Evolutionary conservation across 2,797 vertebrate genomes (phyloP).

Genomic region (Antrozous pallidus): DNA sequence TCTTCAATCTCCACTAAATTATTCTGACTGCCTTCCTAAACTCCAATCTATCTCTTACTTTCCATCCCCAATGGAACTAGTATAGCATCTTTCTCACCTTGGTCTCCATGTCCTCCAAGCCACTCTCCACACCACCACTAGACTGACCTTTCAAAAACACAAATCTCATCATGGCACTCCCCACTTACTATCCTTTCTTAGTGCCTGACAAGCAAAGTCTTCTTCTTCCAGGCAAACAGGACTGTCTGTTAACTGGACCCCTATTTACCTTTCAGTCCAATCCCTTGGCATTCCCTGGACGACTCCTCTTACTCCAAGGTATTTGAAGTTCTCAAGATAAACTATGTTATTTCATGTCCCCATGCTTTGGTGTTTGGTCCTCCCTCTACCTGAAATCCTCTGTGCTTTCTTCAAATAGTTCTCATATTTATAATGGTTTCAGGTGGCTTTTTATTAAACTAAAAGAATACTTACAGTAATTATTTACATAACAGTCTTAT

Average conservation of each 20-base stretch:
- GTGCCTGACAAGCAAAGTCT: background rate
- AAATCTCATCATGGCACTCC: background rate
- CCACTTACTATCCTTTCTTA: background rate
- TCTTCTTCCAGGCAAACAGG: background rate
- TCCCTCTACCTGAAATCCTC: background rate
- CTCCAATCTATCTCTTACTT: background rate
- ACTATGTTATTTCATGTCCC: background rate
- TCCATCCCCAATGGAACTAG: background rate
- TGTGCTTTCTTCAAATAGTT: background rate
- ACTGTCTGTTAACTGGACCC: background rate
- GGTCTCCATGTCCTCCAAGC: background rate
- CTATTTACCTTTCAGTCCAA: background rate
- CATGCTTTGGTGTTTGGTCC: background rate
- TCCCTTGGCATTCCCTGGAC: background rate
- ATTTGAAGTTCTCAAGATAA: background rate
- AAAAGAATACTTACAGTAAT: background rate
- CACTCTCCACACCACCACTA: background rate
- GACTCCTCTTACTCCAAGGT: background rate
- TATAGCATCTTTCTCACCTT: background rate
- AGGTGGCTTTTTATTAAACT: background rate
- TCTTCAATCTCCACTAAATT: background rate
- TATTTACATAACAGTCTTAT: background rate
- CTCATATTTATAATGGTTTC: background rate
- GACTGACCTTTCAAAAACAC: background rate
- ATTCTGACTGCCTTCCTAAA: background rate